Base-by-base conservation (phyloP, 2,113 vertebrate genomes). In the Triplophysa siluroides region DNA sequence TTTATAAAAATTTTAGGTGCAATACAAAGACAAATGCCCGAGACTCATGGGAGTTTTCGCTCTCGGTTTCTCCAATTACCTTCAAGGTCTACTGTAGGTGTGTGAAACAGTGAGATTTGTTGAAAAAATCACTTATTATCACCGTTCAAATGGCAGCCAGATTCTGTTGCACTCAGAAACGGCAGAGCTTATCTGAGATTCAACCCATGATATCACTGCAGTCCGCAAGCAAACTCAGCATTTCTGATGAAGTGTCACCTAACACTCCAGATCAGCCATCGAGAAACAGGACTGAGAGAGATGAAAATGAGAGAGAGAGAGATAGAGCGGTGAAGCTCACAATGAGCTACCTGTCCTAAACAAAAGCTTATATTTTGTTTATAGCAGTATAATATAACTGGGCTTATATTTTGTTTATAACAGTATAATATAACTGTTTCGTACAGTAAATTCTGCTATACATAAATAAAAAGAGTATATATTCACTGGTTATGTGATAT, bases 161-260 rank as follows among this genome's bases (percentile, higher is more conserved):
- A 33, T 23, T 52, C 3, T 5, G 2, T 54, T 62, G 56, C 24
- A 43, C 38, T 76, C 60, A 62, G 52, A 78, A 41, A 41, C 50
- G 24, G 16, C 41, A 43, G 14, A 50, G 26, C n/a, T 60, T 26
- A 60, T 78, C 76, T 45, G 33, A 41, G 65, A 60, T 43, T 78
- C 50, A 56, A 58, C 67, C 33, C 43, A 61, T 69, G 65, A 78
- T 52, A 78, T 69, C 65, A 69, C 18, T 47, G 54, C 54, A 29
- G 65, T 54, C 23, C 21, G 8, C 29, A 10, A 78, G 43, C 72
- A 60, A 8, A 62, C 60, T 76, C 56, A 61, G 73, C 63, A 14
- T 54, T 63, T 76, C 61, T 24, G 56, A 45, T 21, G 14, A 4
- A 58, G 70, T 76, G 80, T 66, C 73, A 81, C 58, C 23, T 2